Evolutionary conservation across 1,140 invertebrate species (phyloP).

Genomic region (Nasonia giraulti): DNA sequence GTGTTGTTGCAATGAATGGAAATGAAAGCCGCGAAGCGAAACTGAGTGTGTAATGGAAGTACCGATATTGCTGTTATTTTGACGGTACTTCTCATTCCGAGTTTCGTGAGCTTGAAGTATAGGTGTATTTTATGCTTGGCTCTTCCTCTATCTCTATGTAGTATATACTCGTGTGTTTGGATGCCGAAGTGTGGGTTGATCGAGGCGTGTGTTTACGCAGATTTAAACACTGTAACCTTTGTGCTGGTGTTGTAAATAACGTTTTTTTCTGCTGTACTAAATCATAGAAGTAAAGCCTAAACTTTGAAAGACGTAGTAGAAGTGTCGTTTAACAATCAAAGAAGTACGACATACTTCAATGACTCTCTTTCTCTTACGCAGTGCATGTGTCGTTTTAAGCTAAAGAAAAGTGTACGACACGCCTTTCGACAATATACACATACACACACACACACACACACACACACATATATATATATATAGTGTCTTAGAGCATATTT

Average conservation of each 20-base stretch:
- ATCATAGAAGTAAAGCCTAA: too few relatives aligned
- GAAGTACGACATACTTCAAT: slow-evolving; percentile 29
- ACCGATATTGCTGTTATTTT: neutral
- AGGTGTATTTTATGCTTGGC: neutral
- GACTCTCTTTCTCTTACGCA: neutral
- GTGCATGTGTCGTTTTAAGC: too few relatives aligned
- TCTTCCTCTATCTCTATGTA: neutral
- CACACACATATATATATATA: neutral
- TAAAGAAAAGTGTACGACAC: too few relatives aligned
- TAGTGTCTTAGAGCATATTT: neutral
- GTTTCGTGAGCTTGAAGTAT: neutral
- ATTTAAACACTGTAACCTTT: neutral
- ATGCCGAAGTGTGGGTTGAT: neutral
- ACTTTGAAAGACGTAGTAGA: neutral
- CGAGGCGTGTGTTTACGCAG: neutral
- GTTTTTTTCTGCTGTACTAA: neutral
- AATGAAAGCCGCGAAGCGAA: neutral
- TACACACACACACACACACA: too few relatives aligned
- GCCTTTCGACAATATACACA: too few relatives aligned
- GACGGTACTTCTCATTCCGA: neutral
- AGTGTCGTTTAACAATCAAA: slow-evolving; percentile 28
- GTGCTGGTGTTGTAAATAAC: neutral
- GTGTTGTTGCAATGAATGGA: neutral
- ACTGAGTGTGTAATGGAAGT: neutral
- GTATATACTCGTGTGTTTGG: neutral